Percentiles rank a stretch among this genome's conserved stretches.
Evolutionary conservation across 2,113 vertebrate genomes (phyloP).

Genomic region (Thymallus thymallus): DNA sequence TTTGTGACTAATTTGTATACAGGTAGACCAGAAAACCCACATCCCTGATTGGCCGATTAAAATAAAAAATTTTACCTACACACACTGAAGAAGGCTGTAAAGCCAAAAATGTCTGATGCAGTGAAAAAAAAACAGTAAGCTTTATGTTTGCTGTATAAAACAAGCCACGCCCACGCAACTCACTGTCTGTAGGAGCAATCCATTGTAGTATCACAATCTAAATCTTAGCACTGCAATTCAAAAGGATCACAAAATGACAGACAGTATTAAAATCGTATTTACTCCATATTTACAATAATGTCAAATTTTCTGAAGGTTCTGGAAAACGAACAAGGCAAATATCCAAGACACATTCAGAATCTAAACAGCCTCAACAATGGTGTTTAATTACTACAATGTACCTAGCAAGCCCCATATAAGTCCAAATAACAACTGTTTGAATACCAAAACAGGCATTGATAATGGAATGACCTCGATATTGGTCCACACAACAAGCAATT

Average conservation of each 20-base stretch:
- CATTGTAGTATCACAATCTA: background rate
- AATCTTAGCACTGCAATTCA: no score
- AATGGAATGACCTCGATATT: background rate
- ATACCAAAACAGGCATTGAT: background rate
- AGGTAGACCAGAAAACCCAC: no score
- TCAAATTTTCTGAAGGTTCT: no score
- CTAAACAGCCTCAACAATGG: constrained; percentile 8
- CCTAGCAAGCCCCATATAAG: background rate
- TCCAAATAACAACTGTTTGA: background rate
- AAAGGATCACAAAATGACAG: constrained; percentile 1
- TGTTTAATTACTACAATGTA: background rate
- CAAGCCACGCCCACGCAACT: no score
- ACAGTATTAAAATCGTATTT: background rate
- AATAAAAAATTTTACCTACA: no score
- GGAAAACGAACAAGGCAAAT: background rate
- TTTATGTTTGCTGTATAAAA: no score
- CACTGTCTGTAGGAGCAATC: no score
- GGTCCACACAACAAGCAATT: background rate
- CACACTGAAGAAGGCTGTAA: no score
- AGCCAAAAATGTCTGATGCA: no score
- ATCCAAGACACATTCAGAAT: background rate
- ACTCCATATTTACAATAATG: background rate
- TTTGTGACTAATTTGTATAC: no score
- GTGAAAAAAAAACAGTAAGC: no score
- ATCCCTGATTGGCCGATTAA: no score